A percentile compares a stretch with the other conserved stretches of the same genome.
phyloP scores from a whole-genome alignment of 2,888 invertebrate genomes.

The Apantesis nais region DNA sequence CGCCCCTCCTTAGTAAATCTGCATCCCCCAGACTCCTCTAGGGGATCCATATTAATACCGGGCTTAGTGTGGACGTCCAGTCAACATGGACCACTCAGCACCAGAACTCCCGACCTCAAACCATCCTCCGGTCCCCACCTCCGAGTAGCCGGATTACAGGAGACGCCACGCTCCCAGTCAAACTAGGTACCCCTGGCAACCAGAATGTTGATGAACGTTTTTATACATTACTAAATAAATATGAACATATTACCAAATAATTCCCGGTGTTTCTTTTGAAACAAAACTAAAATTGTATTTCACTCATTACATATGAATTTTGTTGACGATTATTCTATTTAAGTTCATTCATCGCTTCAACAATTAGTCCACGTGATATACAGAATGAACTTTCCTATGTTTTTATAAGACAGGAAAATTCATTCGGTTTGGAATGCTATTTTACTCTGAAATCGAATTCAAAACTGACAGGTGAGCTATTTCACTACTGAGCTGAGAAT shows the following conservation, averaged over 20 bases:
- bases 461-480: constrained; percentile 7
- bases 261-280: background rate
- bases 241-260: no score
- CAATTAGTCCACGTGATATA: no score
- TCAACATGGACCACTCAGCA: constrained; percentile 86
- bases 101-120: constrained; percentile 67
- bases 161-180: constrained; percentile 97
- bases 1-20: constrained; percentile 98
- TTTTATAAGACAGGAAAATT: background rate
- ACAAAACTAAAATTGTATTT: background rate
- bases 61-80: constrained; percentile 98
- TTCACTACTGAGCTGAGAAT: constrained; percentile 38
- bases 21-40: constrained; percentile 90
- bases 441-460: constrained; percentile 50
- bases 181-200: no score
- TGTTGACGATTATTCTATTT: background rate
- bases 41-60: constrained; percentile 97
- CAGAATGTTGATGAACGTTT: no score
- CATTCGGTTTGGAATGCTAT: background rate
- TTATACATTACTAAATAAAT: no score
- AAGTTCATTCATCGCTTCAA: no score
- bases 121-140: constrained; percentile 96
- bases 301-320: no score
- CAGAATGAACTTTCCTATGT: no score
- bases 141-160: constrained; percentile 99